Conservation (phyloP, 2,888 invertebrate genomes). For the Subacronicta megacephala region DNA sequence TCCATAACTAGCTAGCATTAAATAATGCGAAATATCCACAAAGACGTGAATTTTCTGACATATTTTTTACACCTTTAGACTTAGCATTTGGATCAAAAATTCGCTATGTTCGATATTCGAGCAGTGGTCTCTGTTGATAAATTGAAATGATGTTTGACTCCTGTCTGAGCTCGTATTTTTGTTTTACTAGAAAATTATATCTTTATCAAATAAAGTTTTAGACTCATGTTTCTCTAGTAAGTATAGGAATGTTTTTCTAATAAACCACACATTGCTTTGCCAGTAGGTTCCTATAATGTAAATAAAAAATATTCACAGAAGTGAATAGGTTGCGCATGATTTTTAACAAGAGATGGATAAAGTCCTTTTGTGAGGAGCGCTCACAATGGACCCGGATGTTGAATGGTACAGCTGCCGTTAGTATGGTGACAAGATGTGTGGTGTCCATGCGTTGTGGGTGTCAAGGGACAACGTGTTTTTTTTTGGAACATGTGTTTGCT, state of each 20-base stretch:
- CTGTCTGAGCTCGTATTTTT: no score
- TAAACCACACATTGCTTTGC: neutral
- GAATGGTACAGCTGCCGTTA: constrained; percentile 60
- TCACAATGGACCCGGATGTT: constrained; percentile 61
- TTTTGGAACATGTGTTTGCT: neutral
- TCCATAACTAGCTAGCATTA: no score
- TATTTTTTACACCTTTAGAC: no score
- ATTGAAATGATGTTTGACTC: no score
- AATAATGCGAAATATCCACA: no score
- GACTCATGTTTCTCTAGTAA: no score
- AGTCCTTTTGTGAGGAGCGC: constrained; percentile 43
- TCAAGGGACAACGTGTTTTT: constrained; percentile 10
- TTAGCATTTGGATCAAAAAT: no score
- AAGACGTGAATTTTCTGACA: no score
- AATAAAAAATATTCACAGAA: constrained; percentile 2
- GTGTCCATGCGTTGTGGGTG: constrained; percentile 41
- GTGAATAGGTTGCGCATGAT: constrained; percentile 41
- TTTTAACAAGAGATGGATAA: constrained; percentile 50
- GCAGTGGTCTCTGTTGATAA: no score
- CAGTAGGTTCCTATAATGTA: neutral
- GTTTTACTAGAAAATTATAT: no score
- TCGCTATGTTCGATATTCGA: no score
- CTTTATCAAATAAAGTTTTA: no score
- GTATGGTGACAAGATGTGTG: constrained; percentile 56
- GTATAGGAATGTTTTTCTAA: neutral